Conservation (phyloP, 2,888 invertebrate species). For the Gari tellinella region DNA sequence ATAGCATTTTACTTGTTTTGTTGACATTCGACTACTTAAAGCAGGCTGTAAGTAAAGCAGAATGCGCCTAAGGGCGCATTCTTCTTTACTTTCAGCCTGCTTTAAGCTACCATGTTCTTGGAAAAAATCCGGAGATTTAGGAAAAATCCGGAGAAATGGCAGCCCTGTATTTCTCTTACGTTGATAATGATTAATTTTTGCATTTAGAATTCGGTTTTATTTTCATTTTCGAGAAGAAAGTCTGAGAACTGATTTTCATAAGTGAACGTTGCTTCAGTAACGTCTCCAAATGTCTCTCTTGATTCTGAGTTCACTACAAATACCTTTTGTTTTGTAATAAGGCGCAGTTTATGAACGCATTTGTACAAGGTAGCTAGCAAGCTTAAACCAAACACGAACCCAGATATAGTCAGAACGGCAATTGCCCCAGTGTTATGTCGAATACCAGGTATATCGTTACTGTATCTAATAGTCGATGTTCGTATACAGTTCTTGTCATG, state of each 20-base stretch:
- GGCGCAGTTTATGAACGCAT: slow-evolving; percentile 2
- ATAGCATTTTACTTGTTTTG: too few species aligned
- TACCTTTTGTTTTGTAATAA: background rate
- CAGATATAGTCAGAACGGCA: slow-evolving; percentile 4
- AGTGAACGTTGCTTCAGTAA: slow-evolving; percentile 9
- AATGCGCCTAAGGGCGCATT: too few species aligned
- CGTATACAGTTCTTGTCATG: too few species aligned
- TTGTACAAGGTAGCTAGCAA: slow-evolving; percentile 6
- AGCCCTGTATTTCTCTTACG: too few species aligned
- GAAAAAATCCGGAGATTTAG: too few species aligned
- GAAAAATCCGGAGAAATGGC: too few species aligned
- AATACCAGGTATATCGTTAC: background rate
- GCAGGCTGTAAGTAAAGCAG: too few species aligned
- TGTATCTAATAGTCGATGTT: background rate
- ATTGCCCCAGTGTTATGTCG: background rate
- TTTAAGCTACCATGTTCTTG: too few species aligned
- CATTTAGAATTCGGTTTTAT: slow-evolving; percentile 3
- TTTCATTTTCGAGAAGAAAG: background rate
- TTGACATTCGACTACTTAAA: too few species aligned
- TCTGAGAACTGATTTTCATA: slow-evolving; percentile 9
- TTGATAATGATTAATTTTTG: too few species aligned
- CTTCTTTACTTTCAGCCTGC: too few species aligned
- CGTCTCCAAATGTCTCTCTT: slow-evolving; percentile 8
- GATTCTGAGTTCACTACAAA: slow-evolving; percentile 10
- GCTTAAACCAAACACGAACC: background rate